These are phyloP conservation scores for Turdus rufiventris DNA, from an alignment of 2,113 vertebrate species.

Conservation along the genomic window DNA sequence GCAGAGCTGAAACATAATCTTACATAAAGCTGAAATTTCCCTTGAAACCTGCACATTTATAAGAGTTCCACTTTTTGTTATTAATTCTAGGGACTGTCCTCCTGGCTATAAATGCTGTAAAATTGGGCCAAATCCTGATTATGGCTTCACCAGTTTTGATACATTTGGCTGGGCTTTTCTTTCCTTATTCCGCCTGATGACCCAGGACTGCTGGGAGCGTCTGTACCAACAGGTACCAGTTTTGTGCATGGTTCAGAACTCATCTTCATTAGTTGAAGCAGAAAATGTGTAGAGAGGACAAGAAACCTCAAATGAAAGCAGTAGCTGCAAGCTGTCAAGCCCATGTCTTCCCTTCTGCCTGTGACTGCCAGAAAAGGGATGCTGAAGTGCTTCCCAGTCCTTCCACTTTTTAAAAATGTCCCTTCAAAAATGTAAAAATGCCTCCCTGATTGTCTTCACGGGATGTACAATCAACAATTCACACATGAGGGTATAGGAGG, in stretches of 20 bases:
- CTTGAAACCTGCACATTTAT: background rate
- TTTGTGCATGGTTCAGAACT: background rate
- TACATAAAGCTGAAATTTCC: background rate
- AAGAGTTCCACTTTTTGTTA: background rate
- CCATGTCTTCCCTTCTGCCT: background rate
- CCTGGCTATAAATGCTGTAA: slow-evolving; percentile 77
- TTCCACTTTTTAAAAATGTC: background rate
- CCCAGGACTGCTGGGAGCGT: slow-evolving; percentile 95
- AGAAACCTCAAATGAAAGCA: background rate
- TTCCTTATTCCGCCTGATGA: slow-evolving; percentile 92
- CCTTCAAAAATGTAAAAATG: background rate
- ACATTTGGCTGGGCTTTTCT: slow-evolving; percentile 94
- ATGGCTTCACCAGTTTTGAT: slow-evolving; percentile 93
- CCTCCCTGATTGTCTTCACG: rapidly evolving
- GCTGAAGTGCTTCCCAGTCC: background rate
- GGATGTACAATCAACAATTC: rapidly evolving
- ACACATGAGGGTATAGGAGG: rapidly evolving
- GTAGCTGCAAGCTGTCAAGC: rapidly evolving
- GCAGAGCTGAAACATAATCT: background rate
- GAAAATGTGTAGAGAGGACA: background rate
- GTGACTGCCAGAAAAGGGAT: background rate
- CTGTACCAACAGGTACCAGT: slow-evolving; percentile 91
- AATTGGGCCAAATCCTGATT: slow-evolving; percentile 84
- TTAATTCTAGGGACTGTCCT: slow-evolving; percentile 80
- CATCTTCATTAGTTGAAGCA: background rate